Evolutionary conservation across 2,888 invertebrate species (phyloP).

Genomic region (Melinaea marsaeus): DNA sequence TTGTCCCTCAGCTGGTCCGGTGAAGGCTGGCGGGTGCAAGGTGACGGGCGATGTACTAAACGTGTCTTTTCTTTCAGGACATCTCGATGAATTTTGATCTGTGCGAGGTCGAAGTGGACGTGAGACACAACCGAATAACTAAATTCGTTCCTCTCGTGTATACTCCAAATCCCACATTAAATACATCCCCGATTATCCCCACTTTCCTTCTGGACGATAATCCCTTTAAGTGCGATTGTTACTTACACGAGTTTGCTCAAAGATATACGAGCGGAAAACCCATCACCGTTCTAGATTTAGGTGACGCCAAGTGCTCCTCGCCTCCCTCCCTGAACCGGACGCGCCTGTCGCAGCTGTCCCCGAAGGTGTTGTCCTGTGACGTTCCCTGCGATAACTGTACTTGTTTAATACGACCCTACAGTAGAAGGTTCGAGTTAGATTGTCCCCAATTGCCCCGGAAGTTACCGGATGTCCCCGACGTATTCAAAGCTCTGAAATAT

Average conservation of each 20-base stretch:
- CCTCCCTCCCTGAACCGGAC: slow-evolving; percentile 14
- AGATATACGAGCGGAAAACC: slow-evolving; percentile 8
- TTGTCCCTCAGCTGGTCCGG: background rate
- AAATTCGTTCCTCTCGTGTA: slow-evolving; percentile 10
- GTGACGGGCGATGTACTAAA: background rate
- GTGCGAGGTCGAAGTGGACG: slow-evolving; percentile 27
- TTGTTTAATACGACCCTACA: slow-evolving; percentile 14
- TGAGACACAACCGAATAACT: slow-evolving; percentile 43
- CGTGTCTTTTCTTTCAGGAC: slow-evolving; percentile 7
- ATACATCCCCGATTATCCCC: slow-evolving; percentile 1
- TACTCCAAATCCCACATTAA: background rate
- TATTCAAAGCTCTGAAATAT: background rate
- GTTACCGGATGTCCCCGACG: background rate
- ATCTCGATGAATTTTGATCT: slow-evolving; percentile 25
- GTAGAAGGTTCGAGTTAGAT: slow-evolving; percentile 13
- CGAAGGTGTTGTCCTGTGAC: slow-evolving; percentile 22
- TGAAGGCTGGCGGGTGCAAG: too few relatives aligned
- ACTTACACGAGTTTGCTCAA: slow-evolving; percentile 34
- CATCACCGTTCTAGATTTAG: slow-evolving; percentile 5
- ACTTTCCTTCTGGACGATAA: slow-evolving; percentile 41
- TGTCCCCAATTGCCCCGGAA: slow-evolving; percentile 14
- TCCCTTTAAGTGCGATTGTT: slow-evolving; percentile 46
- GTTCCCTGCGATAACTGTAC: slow-evolving; percentile 8
- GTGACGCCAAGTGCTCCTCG: slow-evolving; percentile 18
- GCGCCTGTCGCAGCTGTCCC: slow-evolving; percentile 10